phyloP scores from a whole-genome alignment of 2,113 vertebrate species.

The Haplochromis vanheusdeni region DNA sequence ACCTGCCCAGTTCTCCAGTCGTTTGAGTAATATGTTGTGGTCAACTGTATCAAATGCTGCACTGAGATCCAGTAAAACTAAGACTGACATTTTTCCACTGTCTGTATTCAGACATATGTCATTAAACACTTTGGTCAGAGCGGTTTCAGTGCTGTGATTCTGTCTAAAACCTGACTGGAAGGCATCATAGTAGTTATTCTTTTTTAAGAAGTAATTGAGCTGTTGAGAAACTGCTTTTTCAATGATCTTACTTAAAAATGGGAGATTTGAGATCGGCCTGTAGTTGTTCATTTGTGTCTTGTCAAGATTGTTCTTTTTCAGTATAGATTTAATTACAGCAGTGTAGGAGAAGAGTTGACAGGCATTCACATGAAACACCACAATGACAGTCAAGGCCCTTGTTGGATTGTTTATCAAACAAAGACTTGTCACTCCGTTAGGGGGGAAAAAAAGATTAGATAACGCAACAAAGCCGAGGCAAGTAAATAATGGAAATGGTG shows the following conservation, averaged over 20 bases:
- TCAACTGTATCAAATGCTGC: no score
- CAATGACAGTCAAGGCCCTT: constrained; percentile 24
- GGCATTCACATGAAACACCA: constrained; percentile 4
- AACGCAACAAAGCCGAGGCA: constrained; percentile 10
- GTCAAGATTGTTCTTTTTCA: not conserved
- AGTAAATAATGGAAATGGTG: constrained; percentile 1
- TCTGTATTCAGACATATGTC: no score
- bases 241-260: not conserved
- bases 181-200: no score
- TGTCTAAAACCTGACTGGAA: no score
- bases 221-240: not conserved
- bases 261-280: not conserved
- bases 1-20: no score
- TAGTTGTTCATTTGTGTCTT: not conserved
- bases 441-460: not conserved
- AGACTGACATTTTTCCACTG: rapidly evolving
- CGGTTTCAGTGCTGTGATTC: no score
- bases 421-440: constrained; percentile 26
- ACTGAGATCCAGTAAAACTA: no score
- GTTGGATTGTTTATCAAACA: constrained; percentile 47
- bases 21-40: no score
- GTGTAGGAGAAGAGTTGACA: not conserved
- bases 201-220: no score
- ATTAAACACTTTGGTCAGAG: no score
- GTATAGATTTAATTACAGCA: not conserved